Conservation (phyloP, 2,113 vertebrate genomes). For the Leuciscus idus region DNA sequence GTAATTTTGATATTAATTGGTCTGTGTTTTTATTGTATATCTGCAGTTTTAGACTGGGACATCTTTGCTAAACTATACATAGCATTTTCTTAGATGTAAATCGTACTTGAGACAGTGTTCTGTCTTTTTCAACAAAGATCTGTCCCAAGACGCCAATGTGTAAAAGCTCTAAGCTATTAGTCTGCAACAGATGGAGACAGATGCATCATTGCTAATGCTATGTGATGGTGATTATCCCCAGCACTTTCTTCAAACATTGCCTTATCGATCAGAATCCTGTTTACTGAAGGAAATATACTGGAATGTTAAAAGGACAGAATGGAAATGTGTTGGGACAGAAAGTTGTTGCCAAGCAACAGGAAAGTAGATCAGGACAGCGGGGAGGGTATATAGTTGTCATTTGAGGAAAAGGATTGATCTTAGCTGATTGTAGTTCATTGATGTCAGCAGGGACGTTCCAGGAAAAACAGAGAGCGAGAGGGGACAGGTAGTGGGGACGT, state of each 20-base stretch:
- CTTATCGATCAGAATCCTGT: not conserved
- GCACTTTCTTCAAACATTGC: conserved; percentile 6
- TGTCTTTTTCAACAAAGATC: conserved; percentile 33
- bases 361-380: conserved; percentile 59
- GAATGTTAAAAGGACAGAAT: conserved; percentile 15
- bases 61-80: not conserved
- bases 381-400: conserved; percentile 49
- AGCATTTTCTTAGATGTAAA: not conserved
- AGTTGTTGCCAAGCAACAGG: conserved; percentile 61
- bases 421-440: conserved; percentile 38
- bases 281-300: not conserved
- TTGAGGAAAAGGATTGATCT: conserved; percentile 60
- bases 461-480: conserved; percentile 13
- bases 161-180: conserved; percentile 39
- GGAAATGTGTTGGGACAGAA: conserved; percentile 33
- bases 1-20: not conserved
- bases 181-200: conserved; percentile 7
- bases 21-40: not conserved
- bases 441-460: conserved; percentile 54
- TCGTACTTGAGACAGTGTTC: not conserved
- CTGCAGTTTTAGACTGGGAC: not conserved
- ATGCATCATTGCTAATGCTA: conserved; percentile 3
- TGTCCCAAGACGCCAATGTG: conserved; percentile 39
- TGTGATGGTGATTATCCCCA: conserved; percentile 13
- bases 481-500: conserved; percentile 28